Percentiles rank a stretch among this genome's conserved stretches.
Evolutionary conservation across 2,888 invertebrate genomes (phyloP).

Genomic region (Azorinus chamasolen): DNA sequence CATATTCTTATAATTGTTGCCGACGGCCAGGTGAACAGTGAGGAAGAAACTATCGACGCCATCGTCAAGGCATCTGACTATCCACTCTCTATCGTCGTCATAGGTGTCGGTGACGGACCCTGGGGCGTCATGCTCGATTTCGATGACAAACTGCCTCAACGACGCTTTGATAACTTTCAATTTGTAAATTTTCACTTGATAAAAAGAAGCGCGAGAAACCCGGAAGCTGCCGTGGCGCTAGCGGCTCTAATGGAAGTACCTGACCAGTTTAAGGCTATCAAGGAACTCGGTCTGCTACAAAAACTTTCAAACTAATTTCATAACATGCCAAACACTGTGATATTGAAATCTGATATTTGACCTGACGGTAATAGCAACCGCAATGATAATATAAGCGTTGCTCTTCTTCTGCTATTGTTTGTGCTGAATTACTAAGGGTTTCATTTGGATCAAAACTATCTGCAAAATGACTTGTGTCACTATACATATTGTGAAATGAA

Average conservation of each 20-base stretch:
- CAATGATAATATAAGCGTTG: no score
- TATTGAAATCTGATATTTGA: no score
- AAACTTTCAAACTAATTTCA: no score
- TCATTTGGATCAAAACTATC: no score
- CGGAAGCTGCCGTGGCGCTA: slow-evolving; percentile 85
- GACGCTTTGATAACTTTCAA: slow-evolving; percentile 87
- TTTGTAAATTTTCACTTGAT: slow-evolving; percentile 79
- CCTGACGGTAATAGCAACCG: no score
- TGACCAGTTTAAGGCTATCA: slow-evolving; percentile 85
- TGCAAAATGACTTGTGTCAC: no score
- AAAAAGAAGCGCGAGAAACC: slow-evolving; percentile 72
- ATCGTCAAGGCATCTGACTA: slow-evolving; percentile 87
- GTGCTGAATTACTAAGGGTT: no score
- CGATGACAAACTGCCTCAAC: slow-evolving; percentile 85
- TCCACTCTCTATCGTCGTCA: slow-evolving; percentile 87
- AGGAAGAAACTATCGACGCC: slow-evolving; percentile 86
- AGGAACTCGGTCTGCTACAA: slow-evolving; percentile 60
- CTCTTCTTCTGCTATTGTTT: no score
- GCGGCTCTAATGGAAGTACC: slow-evolving; percentile 87
- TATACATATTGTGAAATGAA: no score
- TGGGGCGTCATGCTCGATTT: slow-evolving; percentile 47
- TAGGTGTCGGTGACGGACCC: slow-evolving; percentile 85
- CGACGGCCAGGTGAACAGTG: slow-evolving; percentile 87
- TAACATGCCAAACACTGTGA: no score
- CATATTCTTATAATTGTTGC: slow-evolving; percentile 87